phyloP scores from a whole-genome alignment of 2,888 invertebrate genomes.

The Blera fallax region DNA sequence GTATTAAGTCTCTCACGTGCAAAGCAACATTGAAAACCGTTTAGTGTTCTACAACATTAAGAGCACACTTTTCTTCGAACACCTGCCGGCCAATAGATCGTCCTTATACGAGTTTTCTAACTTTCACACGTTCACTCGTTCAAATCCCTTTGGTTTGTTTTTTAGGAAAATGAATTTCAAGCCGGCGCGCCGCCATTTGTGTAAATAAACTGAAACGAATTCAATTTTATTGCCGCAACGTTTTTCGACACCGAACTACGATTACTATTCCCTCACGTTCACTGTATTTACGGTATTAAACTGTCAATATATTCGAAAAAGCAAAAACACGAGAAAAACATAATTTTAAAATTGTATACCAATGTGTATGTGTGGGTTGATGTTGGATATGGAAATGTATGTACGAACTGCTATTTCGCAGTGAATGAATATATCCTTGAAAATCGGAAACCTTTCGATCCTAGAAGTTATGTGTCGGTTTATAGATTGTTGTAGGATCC shows the following conservation, averaged over 20 bases:
- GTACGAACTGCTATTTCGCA: neutral
- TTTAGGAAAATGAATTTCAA: slow-evolving; percentile 14
- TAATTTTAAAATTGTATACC: slow-evolving; percentile 11
- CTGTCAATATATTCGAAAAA: slow-evolving; percentile 23
- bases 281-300: slow-evolving; percentile 36
- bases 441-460: slow-evolving; percentile 30
- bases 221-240: neutral
- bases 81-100: neutral
- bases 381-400: neutral
- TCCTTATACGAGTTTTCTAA: neutral
- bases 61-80: neutral
- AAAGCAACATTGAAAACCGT: neutral
- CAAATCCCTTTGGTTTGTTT: neutral
- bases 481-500: neutral
- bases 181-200: slow-evolving; percentile 20
- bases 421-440: slow-evolving; percentile 21
- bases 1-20: neutral
- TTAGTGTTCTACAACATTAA: neutral
- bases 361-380: neutral
- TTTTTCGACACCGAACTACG: neutral
- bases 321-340: slow-evolving; percentile 8
- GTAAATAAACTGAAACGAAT: slow-evolving; percentile 18
- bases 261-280: slow-evolving; percentile 22
- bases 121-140: neutral
- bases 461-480: neutral